Percentiles rank a stretch among this genome's conserved stretches.
Conservation (phyloP, 23 tunicate species). For the Diplosoma virens region DNA sequence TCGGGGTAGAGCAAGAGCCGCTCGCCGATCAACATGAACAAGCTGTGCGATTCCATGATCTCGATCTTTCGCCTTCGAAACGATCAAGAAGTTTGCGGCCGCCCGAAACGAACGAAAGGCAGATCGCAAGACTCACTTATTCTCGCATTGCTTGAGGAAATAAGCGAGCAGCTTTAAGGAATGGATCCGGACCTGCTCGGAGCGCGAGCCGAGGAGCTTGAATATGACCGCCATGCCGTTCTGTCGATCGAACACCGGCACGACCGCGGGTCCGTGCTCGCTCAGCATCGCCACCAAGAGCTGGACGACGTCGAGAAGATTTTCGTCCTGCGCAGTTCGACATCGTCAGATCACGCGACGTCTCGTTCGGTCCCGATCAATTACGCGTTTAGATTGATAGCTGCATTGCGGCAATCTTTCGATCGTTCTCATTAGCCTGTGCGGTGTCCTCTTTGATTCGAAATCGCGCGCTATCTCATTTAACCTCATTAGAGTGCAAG, state of each 20-base stretch:
- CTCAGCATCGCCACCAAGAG: conserved; percentile 86
- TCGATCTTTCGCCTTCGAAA: conserved; percentile 62
- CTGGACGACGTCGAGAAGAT: conserved; percentile 89
- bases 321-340: conserved; percentile 96
- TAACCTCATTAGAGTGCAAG: too few relatives aligned
- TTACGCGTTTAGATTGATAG: too few relatives aligned
- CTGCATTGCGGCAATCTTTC: too few relatives aligned
- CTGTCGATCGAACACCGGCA: conserved; percentile 74
- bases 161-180: conserved; percentile 84
- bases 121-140: conserved; percentile 48
- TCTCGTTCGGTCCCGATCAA: too few relatives aligned
- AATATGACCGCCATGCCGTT: conserved; percentile 85
- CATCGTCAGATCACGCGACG: too few relatives aligned
- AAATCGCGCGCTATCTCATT: too few relatives aligned
- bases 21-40: conserved; percentile 86
- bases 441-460: too few relatives aligned
- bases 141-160: conserved; percentile 62
- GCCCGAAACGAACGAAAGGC: too few relatives aligned
- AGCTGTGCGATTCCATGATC: conserved; percentile 62
- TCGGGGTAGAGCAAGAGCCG: conserved; percentile 70
- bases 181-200: conserved; percentile 67
- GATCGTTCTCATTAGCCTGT: too few relatives aligned
- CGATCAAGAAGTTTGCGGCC: too few relatives aligned
- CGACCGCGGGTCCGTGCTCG: conserved; percentile 84
- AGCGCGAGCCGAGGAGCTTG: conserved; percentile 80